Base-by-base conservation (phyloP, 1,140 invertebrate species). In the Ooceraea biroi region DNA sequence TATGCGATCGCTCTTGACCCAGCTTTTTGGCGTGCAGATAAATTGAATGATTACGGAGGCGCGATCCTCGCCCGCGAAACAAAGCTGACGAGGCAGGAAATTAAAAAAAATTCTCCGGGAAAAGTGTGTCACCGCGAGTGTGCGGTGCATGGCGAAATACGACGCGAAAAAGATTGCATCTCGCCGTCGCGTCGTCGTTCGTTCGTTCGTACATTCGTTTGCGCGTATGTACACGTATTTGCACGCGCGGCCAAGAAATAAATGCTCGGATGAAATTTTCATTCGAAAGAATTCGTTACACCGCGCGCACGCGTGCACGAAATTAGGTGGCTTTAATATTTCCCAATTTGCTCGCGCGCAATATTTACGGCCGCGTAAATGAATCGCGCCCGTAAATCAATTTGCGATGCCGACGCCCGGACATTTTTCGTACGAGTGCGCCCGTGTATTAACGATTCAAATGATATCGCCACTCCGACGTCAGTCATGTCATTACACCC, bases 251-350 rank as follows among this genome's bases (percentile, higher is more conserved):
- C 7, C 25, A 69, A 82, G 84, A 63, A 61, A 83, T 80, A 80
- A 80, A 71, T 80, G 52, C 36, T n/a, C 11, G 66, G 57, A 87
- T 87, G 80, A 84, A 73, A 87, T 61, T 86, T 65, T 73, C 60
- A 72, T 87, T 84, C 50, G 1, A 61, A 87, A 78, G 78, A 84
- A 78, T 83, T 88, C 55, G 82, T 87, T 88, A 87, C 73, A 36
- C 30, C 60, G 14, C 17, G 19, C 27, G n/a, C 11, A 17, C 44
- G 46, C 52, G 69, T 10, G 30, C 19, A 10, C 36, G 25, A 25
- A 88, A 78, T 84, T 82, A 72, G 48, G 52, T n/a, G 44, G 82
- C 80, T 77, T 83, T 83, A 77, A 86, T 77, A 77, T 74, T 86
- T 72, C 27, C 58, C 78, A 60, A 55, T 76, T 83, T 83, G 73